Conservation (phyloP, 2,888 invertebrate species). For the Tanytarsus gracilentus region DNA sequence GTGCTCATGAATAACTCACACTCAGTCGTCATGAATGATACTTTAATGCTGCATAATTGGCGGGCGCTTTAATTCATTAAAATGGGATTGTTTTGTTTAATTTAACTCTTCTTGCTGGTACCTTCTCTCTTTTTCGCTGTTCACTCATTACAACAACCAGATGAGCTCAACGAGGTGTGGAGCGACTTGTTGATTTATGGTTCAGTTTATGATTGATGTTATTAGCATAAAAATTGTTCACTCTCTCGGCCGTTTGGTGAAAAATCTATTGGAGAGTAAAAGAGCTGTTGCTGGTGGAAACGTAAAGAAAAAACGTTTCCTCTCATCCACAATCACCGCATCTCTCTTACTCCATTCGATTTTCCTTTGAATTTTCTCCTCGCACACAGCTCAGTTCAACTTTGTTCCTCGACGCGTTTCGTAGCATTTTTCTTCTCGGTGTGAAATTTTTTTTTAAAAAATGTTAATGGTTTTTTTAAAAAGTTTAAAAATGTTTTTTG, state of each 20-base stretch:
- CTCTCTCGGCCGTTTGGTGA: not conserved
- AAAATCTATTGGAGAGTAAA: too few relatives aligned
- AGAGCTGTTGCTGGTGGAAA: too few relatives aligned
- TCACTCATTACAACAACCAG: not conserved
- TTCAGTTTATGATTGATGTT: too few relatives aligned
- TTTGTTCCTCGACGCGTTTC: slow-evolving; percentile 16
- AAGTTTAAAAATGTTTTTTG: not conserved
- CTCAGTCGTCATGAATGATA: too few relatives aligned
- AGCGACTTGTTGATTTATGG: slow-evolving; percentile 24
- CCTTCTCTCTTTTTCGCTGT: not conserved
- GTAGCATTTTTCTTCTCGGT: slow-evolving; percentile 4
- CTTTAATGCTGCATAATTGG: too few relatives aligned
- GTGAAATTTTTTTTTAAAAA: slow-evolving; percentile 1
- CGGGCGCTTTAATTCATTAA: too few relatives aligned
- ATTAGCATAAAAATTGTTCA: too few relatives aligned
- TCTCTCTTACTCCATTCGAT: slow-evolving; percentile 5
- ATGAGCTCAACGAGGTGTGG: slow-evolving; percentile 1
- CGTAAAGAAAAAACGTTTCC: too few relatives aligned
- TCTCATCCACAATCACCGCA: not conserved
- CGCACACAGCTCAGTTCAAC: slow-evolving; percentile 11
- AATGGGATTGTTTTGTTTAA: not conserved
- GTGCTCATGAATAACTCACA: too few relatives aligned
- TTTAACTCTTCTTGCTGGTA: not conserved
- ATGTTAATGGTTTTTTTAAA: not conserved
- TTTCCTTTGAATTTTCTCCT: slow-evolving; percentile 6